Conservation (phyloP, 2,888 invertebrate species). For the Agrilus mali region DNA sequence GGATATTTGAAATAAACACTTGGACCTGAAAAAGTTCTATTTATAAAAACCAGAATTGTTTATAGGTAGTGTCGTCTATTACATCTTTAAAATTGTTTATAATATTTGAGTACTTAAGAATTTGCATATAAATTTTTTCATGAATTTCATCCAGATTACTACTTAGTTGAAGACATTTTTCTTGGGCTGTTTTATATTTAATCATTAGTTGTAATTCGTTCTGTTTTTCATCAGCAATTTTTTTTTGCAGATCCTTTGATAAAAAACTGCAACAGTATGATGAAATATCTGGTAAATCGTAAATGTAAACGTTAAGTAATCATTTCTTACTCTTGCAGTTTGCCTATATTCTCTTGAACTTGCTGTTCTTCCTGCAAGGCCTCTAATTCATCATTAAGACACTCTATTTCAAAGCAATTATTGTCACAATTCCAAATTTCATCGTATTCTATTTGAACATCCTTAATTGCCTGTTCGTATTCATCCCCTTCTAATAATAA, state of each 20-base stretch:
- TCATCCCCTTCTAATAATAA: slow-evolving; percentile 8
- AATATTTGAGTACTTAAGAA: slow-evolving; percentile 17
- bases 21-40: background rate
- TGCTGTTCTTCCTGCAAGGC: too few relatives aligned
- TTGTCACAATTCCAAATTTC: slow-evolving; percentile 20
- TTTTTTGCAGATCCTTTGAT: slow-evolving; percentile 13
- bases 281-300: too few relatives aligned
- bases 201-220: slow-evolving; percentile 15
- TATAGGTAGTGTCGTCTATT: background rate
- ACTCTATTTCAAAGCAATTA: slow-evolving; percentile 4
- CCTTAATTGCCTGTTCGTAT: slow-evolving; percentile 13
- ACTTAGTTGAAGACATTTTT: slow-evolving; percentile 16
- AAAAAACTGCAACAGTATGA: slow-evolving; percentile 13
- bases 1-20: background rate
- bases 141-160: slow-evolving; percentile 18
- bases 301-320: background rate
- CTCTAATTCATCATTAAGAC: background rate
- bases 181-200: slow-evolving; percentile 14
- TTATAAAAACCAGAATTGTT: background rate
- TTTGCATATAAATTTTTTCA: slow-evolving; percentile 16
- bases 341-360: too few relatives aligned
- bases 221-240: slow-evolving; percentile 12
- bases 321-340: background rate
- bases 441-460: slow-evolving; percentile 17
- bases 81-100: slow-evolving; percentile 17